Evolutionary conservation across 2,888 invertebrate genomes (phyloP).

Genomic region (Drosophila subsilvestris): DNA sequence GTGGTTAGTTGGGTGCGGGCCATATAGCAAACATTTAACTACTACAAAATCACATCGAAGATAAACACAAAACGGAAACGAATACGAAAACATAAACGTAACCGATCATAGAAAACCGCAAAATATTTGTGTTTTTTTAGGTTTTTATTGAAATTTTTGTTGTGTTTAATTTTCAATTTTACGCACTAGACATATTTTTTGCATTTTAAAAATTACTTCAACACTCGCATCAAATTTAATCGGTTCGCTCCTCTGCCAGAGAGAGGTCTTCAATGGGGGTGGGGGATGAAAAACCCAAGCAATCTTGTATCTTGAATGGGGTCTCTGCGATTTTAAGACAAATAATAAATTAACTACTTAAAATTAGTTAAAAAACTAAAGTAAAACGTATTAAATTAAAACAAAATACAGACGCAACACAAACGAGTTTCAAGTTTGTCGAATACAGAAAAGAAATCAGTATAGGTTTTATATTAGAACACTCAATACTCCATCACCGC

Average conservation of each 20-base stretch:
- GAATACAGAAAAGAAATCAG: constrained; percentile 47
- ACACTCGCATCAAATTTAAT: constrained; percentile 52
- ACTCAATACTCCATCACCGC: constrained; percentile 19
- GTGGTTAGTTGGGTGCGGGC: constrained; percentile 39
- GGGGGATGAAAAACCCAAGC: constrained; percentile 38
- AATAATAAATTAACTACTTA: constrained; percentile 82
- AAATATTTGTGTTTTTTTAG: constrained; percentile 34
- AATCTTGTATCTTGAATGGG: constrained; percentile 35
- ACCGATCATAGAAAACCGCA: constrained; percentile 47
- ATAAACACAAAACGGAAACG: constrained; percentile 28
- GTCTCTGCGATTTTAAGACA: constrained; percentile 53
- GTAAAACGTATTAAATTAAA: constrained; percentile 66
- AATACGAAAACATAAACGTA: constrained; percentile 41
- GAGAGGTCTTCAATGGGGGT: constrained; percentile 24
- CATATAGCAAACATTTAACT: constrained; percentile 56
- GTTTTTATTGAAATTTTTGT: constrained; percentile 56
- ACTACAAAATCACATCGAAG: constrained; percentile 49
- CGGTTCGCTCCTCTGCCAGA: constrained; percentile 30
- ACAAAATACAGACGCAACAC: constrained; percentile 71
- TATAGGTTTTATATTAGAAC: constrained; percentile 38
- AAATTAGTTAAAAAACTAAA: constrained; percentile 79
- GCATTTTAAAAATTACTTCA: constrained; percentile 66
- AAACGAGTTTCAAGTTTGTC: constrained; percentile 50
- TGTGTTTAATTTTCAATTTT: constrained; percentile 59
- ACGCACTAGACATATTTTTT: constrained; percentile 67